These are phyloP conservation scores for Phaonia tiefii DNA, from an alignment of 2,888 invertebrate genomes.

Conservation along the genomic window DNA sequence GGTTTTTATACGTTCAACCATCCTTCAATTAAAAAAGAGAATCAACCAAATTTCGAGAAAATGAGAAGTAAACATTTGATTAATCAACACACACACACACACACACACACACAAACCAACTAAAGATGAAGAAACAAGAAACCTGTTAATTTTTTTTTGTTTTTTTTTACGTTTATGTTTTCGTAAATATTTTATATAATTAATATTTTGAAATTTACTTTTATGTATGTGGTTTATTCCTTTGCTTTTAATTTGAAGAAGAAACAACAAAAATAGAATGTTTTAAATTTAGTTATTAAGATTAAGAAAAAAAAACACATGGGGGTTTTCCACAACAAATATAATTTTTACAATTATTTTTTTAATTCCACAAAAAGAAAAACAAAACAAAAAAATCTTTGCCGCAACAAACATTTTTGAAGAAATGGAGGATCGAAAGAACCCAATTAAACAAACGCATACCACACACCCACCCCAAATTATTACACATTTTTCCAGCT, in stretches of 20 bases:
- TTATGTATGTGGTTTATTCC: conserved; percentile 39
- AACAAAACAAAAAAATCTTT: neutral
- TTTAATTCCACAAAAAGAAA: neutral
- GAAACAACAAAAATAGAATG: conserved; percentile 27
- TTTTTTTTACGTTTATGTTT: conserved; percentile 62
- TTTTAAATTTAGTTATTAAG: conserved; percentile 47
- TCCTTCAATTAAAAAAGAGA: conserved; percentile 62
- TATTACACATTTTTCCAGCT: neutral
- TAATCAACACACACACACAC: conserved; percentile 36
- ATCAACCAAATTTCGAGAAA: conserved; percentile 3
- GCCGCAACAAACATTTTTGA: neutral
- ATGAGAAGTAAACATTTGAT: conserved; percentile 58
- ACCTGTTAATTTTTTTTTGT: conserved; percentile 61
- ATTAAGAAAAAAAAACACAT: conserved; percentile 37
- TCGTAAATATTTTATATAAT: conserved; percentile 59
- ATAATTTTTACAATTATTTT: conserved; percentile 27
- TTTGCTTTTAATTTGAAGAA: conserved; percentile 60
- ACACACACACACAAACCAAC: no score
- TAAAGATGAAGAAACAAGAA: conserved; percentile 51
- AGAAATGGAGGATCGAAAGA: neutral
- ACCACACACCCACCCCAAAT: neutral
- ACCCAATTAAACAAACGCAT: neutral
- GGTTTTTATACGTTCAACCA: conserved; percentile 63
- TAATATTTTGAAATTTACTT: conserved; percentile 42
- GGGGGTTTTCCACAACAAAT: conserved; percentile 25